Conservation (phyloP, 2,888 invertebrate genomes). For the Hirtodrosophila confusa region DNA sequence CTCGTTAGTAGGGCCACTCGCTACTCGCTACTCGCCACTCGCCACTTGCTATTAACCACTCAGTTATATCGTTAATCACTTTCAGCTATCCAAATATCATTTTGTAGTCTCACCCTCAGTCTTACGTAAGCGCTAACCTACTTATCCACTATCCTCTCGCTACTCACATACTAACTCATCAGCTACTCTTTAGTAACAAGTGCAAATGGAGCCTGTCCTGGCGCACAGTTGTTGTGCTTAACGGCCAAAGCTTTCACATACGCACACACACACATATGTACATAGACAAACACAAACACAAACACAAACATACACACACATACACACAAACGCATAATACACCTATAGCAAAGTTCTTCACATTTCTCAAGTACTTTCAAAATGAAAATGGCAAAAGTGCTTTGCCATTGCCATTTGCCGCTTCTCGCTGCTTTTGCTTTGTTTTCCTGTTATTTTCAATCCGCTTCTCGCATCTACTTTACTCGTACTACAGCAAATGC, state of each 20-base stretch:
- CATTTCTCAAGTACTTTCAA: conserved; percentile 55
- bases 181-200: background rate
- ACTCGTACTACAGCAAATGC: conserved; percentile 20
- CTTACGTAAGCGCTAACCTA: conserved; percentile 1
- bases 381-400: conserved; percentile 47
- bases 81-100: background rate
- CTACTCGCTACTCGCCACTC: conserved; percentile 19
- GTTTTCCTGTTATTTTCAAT: conserved; percentile 56
- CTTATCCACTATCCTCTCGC: conserved; percentile 18
- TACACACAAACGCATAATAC: conserved; percentile 15
- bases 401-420: conserved; percentile 29
- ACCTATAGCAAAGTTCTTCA: conserved; percentile 42
- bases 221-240: conserved; percentile 36
- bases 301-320: conserved; percentile 21
- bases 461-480: conserved; percentile 39
- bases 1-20: conserved; percentile 16
- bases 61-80: background rate
- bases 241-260: conserved; percentile 41
- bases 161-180: conserved; percentile 12
- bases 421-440: conserved; percentile 35
- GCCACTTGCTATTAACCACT: conserved; percentile 2
- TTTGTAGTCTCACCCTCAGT: background rate
- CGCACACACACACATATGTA: conserved; percentile 16
- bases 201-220: background rate
- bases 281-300: conserved; percentile 21